phyloP scores from a whole-genome alignment of 92 coral and sea anemone species.

The Phenganax marumi region DNA sequence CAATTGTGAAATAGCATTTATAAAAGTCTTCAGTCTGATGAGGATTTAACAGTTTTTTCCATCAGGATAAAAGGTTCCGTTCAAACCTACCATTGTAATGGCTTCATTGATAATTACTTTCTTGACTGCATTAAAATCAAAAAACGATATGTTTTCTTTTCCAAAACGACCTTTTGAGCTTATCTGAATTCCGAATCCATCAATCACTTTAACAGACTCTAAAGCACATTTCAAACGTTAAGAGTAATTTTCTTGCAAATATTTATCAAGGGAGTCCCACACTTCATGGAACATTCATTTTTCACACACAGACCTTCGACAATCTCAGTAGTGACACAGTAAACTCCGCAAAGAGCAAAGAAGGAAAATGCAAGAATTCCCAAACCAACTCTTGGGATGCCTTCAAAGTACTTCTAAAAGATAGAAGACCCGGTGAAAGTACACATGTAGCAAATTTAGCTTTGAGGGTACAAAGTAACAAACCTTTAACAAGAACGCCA shows the following conservation, averaged over 20 bases:
- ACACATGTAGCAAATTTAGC: no score
- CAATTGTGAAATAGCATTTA: neutral
- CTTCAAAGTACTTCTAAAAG: conserved; percentile 10
- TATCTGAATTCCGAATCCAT: conserved; percentile 39
- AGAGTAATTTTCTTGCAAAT: neutral
- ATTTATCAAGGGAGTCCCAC: neutral
- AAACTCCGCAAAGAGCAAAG: neutral
- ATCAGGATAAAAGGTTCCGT: neutral
- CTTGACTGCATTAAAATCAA: conserved; percentile 27
- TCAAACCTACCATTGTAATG: conserved; percentile 25
- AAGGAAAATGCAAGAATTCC: conserved; percentile 13
- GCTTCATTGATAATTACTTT: conserved; percentile 31
- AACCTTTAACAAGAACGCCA: conserved; percentile 10
- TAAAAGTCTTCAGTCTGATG: neutral
- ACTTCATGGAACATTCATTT: neutral
- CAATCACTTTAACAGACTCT: conserved; percentile 36
- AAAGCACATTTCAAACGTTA: neutral
- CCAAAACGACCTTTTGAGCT: conserved; percentile 25
- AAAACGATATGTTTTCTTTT: conserved; percentile 22
- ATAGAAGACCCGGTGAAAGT: no score
- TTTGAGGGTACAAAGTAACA: neutral
- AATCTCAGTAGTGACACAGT: conserved; percentile 16
- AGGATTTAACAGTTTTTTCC: no score
- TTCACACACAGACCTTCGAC: conserved; percentile 14
- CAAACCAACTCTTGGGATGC: conserved; percentile 21